Percentiles rank a stretch among this genome's conserved stretches.
Evolutionary conservation across 2,113 vertebrate genomes (phyloP).

Genomic region (Pygoscelis antarcticus): DNA sequence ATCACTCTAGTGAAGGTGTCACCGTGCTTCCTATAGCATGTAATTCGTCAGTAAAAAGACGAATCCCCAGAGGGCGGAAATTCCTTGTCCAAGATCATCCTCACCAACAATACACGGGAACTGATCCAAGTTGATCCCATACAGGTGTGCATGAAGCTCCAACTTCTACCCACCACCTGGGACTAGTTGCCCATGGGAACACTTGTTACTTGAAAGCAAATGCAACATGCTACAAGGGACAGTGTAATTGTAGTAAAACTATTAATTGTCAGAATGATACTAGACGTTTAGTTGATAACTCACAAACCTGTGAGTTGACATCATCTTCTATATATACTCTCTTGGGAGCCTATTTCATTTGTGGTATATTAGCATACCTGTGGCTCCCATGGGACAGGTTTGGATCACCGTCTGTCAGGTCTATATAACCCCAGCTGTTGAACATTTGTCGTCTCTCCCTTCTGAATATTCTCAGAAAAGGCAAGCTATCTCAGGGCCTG

Average conservation of each 20-base stretch:
- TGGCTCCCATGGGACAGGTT: not conserved
- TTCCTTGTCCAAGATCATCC: not conserved
- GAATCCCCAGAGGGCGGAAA: not conserved
- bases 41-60: not conserved
- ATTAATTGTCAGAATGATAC: not conserved
- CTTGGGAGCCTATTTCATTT: not conserved
- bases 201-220: not conserved
- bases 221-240: not conserved
- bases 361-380: not conserved
- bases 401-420: not conserved
- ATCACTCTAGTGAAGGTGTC: not conserved
- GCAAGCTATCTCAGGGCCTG: not conserved
- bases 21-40: not conserved
- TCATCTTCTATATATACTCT: not conserved
- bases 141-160: not conserved
- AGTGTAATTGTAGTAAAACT: not conserved
- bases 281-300: not conserved
- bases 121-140: not conserved
- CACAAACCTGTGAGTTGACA: not conserved
- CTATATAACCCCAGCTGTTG: not conserved
- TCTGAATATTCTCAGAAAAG: not conserved
- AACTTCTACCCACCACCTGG: not conserved
- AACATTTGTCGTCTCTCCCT: not conserved
- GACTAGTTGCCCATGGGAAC: not conserved
- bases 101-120: not conserved